phyloP scores from a whole-genome alignment of 2,797 vertebrate genomes.

The Coranthus polyacanthus region DNA sequence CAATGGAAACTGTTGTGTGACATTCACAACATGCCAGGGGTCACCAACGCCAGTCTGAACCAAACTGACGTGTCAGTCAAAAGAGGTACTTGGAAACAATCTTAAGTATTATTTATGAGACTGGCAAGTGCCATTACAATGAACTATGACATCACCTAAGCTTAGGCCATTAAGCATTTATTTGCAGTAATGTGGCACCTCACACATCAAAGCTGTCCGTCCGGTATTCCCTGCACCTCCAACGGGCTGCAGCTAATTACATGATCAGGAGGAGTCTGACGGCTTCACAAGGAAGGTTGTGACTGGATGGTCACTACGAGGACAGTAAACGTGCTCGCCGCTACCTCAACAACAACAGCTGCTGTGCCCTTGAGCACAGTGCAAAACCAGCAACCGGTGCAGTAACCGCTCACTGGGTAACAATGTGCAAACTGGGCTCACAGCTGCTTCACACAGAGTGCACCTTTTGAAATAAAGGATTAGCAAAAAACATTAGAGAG shows the following conservation, averaged over 20 bases:
- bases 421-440: conserved; percentile 19
- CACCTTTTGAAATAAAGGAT: not conserved
- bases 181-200: conserved; percentile 85
- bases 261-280: conserved; percentile 47
- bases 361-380: conserved; percentile 78
- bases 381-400: conserved; percentile 54
- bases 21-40: conserved; percentile 78
- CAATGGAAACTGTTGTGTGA: conserved; percentile 79
- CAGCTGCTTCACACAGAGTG: conserved; percentile 15
- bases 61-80: conserved; percentile 75
- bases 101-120: conserved; percentile 86
- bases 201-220: conserved; percentile 81
- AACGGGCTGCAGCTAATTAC: conserved; percentile 67
- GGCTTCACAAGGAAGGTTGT: conserved; percentile 49
- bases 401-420: conserved; percentile 46
- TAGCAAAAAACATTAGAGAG: no score
- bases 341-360: conserved; percentile 65
- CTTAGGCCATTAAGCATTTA: conserved; percentile 83
- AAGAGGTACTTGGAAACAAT: conserved; percentile 82
- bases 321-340: conserved; percentile 48
- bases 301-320: conserved; percentile 46
- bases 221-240: conserved; percentile 59
- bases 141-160: conserved; percentile 84
- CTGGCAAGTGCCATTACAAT: conserved; percentile 76
- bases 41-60: conserved; percentile 61